phyloP scores from a whole-genome alignment of 1,140 invertebrate genomes.

The Oncopodura yosiiana region DNA sequence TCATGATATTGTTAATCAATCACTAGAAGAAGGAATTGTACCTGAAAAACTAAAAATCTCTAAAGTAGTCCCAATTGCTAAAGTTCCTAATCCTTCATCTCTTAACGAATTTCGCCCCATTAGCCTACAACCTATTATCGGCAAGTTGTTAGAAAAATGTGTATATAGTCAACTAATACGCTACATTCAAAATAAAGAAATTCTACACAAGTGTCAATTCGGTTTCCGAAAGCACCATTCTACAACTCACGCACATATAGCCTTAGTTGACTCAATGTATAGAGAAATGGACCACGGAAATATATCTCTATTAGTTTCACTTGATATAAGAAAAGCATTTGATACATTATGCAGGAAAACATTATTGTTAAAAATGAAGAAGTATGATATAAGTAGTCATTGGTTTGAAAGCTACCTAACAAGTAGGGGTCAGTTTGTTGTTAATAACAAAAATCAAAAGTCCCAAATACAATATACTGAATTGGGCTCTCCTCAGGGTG shows the following conservation, averaged over 20 bases:
- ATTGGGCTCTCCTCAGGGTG: conserved; percentile 16
- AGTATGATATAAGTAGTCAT: background rate
- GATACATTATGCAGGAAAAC: conserved; percentile 40
- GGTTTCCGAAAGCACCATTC: conserved; percentile 38
- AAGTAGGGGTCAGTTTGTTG: background rate
- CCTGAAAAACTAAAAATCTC: conserved; percentile 3
- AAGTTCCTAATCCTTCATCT: no score
- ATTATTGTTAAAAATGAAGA: conserved; percentile 37
- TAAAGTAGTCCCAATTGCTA: conserved; percentile 13
- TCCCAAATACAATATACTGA: background rate
- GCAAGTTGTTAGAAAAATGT: conserved; percentile 12
- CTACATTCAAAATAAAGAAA: background rate
- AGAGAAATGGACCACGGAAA: conserved; percentile 37
- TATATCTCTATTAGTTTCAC: conserved; percentile 35
- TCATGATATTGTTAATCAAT: background rate
- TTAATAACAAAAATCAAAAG: background rate
- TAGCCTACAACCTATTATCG: background rate
- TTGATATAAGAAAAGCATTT: conserved; percentile 42
- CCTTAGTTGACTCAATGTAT: conserved; percentile 38
- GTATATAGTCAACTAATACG: background rate
- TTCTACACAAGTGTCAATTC: conserved; percentile 36
- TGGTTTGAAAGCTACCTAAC: background rate
- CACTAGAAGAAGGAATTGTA: background rate
- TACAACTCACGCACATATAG: conserved; percentile 38
- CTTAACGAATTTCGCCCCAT: conserved; percentile 10